These are phyloP conservation scores for Thyatira batis DNA, from an alignment of 2,888 invertebrate species.

Conservation along the genomic window DNA sequence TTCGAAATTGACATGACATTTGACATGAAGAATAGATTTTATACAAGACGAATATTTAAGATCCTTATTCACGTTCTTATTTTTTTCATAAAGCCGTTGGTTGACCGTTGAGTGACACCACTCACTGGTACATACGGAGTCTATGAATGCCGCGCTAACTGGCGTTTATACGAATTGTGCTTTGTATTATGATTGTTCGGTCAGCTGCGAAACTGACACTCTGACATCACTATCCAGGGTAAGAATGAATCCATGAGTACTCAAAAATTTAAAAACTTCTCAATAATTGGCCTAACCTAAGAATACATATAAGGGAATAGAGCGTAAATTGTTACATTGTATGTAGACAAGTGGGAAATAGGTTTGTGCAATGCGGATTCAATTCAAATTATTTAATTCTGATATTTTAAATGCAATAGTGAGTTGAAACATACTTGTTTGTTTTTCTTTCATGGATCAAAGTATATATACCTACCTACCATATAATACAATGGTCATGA, in stretches of 20 bases:
- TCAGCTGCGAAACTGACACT: slow-evolving; percentile 17
- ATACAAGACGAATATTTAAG: slow-evolving; percentile 45
- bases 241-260: not conserved
- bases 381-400: too few species aligned
- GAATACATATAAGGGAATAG: too few species aligned
- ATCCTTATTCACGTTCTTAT: slow-evolving; percentile 45
- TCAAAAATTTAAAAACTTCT: not conserved
- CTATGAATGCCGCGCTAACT: slow-evolving; percentile 57
- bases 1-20: slow-evolving; percentile 37
- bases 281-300: not conserved
- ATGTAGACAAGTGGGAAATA: too few species aligned
- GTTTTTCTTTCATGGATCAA: too few species aligned
- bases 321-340: too few species aligned
- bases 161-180: slow-evolving; percentile 54
- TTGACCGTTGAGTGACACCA: slow-evolving; percentile 76
- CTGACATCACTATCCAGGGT: slow-evolving; percentile 8
- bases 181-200: slow-evolving; percentile 48
- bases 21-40: slow-evolving; percentile 56
- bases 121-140: slow-evolving; percentile 55
- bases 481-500: too few species aligned
- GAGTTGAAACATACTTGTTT: too few species aligned
- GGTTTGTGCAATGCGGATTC: too few species aligned
- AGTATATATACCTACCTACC: too few species aligned
- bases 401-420: too few species aligned
- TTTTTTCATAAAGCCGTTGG: slow-evolving; percentile 59